Evolutionary conservation across 2,888 invertebrate genomes (phyloP).

Genomic region (Sepiola atlantica): DNA sequence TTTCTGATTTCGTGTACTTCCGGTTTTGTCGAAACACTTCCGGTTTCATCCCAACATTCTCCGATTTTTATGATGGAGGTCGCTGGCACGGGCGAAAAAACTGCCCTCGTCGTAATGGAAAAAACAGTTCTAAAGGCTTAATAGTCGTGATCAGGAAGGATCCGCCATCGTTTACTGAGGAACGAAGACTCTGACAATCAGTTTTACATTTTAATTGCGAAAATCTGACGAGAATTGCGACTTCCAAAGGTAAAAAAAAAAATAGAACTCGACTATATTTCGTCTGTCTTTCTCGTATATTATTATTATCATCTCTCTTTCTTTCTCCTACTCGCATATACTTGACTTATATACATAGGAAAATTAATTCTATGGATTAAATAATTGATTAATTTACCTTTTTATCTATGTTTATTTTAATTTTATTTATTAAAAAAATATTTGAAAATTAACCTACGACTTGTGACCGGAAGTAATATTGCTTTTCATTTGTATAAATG

Average conservation of each 20-base stretch:
- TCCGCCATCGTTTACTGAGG: background rate
- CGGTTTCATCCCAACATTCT: background rate
- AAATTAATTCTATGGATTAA: background rate
- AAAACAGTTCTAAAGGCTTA: background rate
- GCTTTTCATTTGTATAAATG: conserved; percentile 32
- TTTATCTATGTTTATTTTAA: background rate
- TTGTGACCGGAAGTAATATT: conserved; percentile 21
- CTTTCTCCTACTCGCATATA: background rate
- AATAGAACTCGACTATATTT: background rate
- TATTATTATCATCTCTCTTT: background rate
- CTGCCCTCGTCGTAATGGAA: background rate
- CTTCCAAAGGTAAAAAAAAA: background rate
- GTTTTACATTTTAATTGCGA: conserved; percentile 10
- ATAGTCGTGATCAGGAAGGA: background rate
- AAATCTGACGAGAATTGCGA: background rate
- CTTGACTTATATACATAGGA: background rate
- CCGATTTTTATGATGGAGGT: conserved; percentile 19
- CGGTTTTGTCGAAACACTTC: background rate
- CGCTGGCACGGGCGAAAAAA: background rate
- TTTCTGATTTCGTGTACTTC: background rate
- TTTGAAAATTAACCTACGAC: background rate
- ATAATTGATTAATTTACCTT: background rate
- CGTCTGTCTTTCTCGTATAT: background rate
- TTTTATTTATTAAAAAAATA: background rate
- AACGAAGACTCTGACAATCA: conserved; percentile 2